Evolutionary conservation across 2,113 vertebrate genomes (phyloP).

Genomic region (Coryphaenoides rupestris): DNA sequence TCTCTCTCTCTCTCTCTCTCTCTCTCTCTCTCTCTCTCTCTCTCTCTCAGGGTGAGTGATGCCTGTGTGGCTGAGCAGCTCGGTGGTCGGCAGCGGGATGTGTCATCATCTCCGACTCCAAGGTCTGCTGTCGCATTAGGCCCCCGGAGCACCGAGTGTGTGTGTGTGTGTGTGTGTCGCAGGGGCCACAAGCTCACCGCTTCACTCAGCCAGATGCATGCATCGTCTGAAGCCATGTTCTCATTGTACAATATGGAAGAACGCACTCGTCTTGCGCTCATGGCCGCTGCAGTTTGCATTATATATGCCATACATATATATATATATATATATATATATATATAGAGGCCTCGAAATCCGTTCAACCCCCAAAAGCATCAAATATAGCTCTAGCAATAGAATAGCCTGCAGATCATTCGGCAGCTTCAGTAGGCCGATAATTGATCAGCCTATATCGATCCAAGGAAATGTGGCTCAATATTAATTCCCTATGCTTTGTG

Average conservation of each 20-base stretch:
- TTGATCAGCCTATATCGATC: too few species aligned
- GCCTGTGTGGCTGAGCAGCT: constrained; percentile 52
- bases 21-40: constrained; percentile 5
- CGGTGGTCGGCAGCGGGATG: constrained; percentile 43
- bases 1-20: constrained; percentile 6
- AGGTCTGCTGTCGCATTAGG: constrained; percentile 61
- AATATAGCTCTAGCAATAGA: too few species aligned
- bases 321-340: too few species aligned
- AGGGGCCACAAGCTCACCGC: constrained; percentile 32
- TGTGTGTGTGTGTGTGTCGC: constrained; percentile 63
- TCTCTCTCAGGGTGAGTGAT: constrained; percentile 46
- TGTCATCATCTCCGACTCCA: constrained; percentile 58
- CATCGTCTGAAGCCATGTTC: constrained; percentile 11
- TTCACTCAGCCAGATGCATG: constrained; percentile 11
- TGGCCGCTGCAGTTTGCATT: constrained; percentile 11
- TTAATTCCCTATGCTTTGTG: too few species aligned
- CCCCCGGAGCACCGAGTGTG: constrained; percentile 25
- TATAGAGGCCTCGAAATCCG: background rate
- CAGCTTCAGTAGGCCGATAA: too few species aligned
- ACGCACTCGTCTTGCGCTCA: constrained; percentile 13
- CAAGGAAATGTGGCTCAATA: too few species aligned
- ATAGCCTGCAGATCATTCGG: too few species aligned
- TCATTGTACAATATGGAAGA: constrained; percentile 21
- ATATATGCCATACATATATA: background rate
- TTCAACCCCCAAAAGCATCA: too few species aligned